Conservation (phyloP, 1,140 invertebrate species). For the Orius insidiosus region DNA sequence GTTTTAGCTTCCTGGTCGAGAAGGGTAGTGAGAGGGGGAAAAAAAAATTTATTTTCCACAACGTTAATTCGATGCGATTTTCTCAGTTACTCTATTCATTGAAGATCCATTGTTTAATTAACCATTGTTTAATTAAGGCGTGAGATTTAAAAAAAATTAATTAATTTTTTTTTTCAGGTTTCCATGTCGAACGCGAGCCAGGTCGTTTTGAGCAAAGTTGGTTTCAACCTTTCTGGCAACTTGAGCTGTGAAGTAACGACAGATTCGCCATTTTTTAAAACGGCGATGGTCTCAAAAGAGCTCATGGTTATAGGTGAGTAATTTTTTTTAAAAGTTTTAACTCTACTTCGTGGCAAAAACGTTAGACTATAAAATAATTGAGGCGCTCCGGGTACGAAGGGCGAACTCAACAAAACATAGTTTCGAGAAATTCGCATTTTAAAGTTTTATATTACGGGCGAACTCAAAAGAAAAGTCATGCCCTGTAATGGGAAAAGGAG, state of each 20-base stretch:
- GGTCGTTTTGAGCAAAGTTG: constrained; percentile 50
- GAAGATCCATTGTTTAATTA: not conserved
- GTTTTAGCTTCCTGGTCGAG: too few relatives aligned
- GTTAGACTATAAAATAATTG: too few relatives aligned
- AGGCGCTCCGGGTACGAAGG: too few relatives aligned
- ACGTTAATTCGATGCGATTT: too few relatives aligned
- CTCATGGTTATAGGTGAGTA: constrained; percentile 21
- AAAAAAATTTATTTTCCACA: too few relatives aligned
- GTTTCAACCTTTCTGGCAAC: constrained; percentile 55
- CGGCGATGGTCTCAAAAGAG: constrained; percentile 16
- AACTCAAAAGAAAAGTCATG: too few relatives aligned
- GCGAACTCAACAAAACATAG: too few relatives aligned
- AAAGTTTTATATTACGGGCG: too few relatives aligned
- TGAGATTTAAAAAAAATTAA: not conserved
- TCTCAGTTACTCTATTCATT: too few relatives aligned
- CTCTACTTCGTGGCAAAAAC: not conserved
- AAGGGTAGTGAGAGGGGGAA: too few relatives aligned
- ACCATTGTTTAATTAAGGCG: not conserved
- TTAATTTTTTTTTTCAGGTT: constrained; percentile 34
- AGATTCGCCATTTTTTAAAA: constrained; percentile 48
- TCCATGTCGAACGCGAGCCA: constrained; percentile 52
- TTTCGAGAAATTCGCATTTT: too few relatives aligned
- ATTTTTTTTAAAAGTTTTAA: not conserved
- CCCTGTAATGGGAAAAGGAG: too few relatives aligned
- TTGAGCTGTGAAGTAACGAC: constrained; percentile 75